Evolutionary conservation across 1,140 invertebrate species (phyloP).

Genomic region (Eufriesea mexicana): DNA sequence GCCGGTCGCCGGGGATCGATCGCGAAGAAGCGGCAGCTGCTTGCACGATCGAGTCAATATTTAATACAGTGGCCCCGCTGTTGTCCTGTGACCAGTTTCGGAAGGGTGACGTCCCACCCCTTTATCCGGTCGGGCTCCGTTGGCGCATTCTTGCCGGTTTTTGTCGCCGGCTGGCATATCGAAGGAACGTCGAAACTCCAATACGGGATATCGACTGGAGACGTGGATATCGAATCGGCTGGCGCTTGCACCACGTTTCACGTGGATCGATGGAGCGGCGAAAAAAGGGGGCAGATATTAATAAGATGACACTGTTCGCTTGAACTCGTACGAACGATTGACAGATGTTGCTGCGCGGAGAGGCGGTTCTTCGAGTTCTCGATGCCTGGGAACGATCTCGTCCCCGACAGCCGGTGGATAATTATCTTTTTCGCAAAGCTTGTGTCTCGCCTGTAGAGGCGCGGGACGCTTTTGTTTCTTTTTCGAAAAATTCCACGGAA

Average conservation of each 20-base stretch:
- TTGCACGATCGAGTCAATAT: conserved; percentile 73
- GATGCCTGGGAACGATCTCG: background rate
- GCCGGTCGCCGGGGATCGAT: conserved; percentile 26
- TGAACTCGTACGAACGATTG: conserved; percentile 46
- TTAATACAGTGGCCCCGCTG: conserved; percentile 73
- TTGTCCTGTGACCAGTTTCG: conserved; percentile 68
- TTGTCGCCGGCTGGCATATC: conserved; percentile 69
- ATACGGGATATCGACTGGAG: conserved; percentile 45
- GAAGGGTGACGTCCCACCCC: conserved; percentile 74
- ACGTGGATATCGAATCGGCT: conserved; percentile 24
- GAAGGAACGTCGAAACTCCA: conserved; percentile 65
- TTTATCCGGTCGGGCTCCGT: conserved; percentile 53
- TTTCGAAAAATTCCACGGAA: too few species aligned
- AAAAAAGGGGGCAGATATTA: conserved; percentile 67
- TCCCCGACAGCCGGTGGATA: background rate
- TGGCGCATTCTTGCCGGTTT: conserved; percentile 76
- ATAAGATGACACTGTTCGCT: conserved; percentile 68
- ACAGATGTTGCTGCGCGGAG: conserved; percentile 51
- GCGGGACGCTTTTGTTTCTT: background rate
- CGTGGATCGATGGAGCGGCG: conserved; percentile 12
- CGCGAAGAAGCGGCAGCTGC: conserved; percentile 75
- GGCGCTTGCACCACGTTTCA: conserved; percentile 47
- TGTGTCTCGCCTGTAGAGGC: background rate
- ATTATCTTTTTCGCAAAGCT: conserved; percentile 36
- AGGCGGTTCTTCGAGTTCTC: conserved; percentile 19